A percentile compares a stretch with the other conserved stretches of the same genome.
Evolutionary conservation across 1,140 invertebrate species (phyloP).

Genomic region (Aphaenogaster ashmeadi): DNA sequence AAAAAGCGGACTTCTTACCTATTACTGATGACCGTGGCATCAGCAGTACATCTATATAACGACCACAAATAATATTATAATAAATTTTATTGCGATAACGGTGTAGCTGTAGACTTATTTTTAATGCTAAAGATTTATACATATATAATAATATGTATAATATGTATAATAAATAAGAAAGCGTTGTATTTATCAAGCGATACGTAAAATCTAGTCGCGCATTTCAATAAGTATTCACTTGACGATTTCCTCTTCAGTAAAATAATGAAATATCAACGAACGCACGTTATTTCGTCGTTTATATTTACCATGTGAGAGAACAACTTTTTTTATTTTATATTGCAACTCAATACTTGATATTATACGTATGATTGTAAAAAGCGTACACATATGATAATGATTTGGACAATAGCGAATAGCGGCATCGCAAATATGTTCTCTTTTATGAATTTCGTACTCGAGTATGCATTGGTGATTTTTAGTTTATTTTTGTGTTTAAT

Average conservation of each 20-base stretch:
- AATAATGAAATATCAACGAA: conserved; percentile 21
- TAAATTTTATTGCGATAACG: background rate
- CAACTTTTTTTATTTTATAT: conserved; percentile 49
- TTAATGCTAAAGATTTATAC: background rate
- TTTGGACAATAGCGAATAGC: conserved; percentile 1
- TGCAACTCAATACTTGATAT: background rate
- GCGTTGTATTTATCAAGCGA: background rate
- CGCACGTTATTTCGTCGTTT: conserved; percentile 47
- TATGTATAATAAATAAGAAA: background rate
- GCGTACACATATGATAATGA: background rate
- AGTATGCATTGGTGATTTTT: conserved; percentile 26
- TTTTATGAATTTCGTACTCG: background rate
- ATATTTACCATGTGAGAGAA: conserved; percentile 50
- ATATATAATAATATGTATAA: too few species aligned
- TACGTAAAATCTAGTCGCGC: background rate
- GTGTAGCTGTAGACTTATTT: background rate
- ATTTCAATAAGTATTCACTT: conserved; percentile 14
- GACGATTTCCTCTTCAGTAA: conserved; percentile 27
- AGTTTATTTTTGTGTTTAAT: background rate
- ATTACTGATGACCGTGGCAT: conserved; percentile 16
- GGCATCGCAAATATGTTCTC: background rate
- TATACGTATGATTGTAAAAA: conserved; percentile 11
- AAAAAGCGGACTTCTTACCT: conserved; percentile 32
- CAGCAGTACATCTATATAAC: conserved; percentile 4
- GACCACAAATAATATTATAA: background rate